phyloP scores from a whole-genome alignment of 2,888 invertebrate species.

The Amaurobius ferox region DNA sequence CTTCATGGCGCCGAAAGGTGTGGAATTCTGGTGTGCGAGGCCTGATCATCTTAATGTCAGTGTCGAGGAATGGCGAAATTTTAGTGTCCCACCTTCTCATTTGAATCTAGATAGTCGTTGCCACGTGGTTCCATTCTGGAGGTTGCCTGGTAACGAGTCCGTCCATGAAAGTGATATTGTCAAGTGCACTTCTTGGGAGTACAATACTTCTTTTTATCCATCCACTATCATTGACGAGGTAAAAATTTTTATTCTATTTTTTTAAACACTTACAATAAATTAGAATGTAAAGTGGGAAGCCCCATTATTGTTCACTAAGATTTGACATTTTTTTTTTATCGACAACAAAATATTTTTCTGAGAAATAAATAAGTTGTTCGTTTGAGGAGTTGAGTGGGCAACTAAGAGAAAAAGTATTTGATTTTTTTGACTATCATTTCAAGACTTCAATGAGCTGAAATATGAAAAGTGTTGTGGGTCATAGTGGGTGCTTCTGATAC shows the following conservation, averaged over 20 bases:
- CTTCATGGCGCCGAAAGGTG: constrained; percentile 84
- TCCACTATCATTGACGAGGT: constrained; percentile 73
- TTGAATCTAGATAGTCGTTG: constrained; percentile 33
- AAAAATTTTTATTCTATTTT: background rate
- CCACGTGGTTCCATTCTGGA: constrained; percentile 43
- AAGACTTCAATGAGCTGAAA: too few relatives aligned
- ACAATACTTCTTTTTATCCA: constrained; percentile 65
- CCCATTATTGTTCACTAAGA: too few relatives aligned
- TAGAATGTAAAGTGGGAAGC: too few relatives aligned
- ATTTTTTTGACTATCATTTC: too few relatives aligned
- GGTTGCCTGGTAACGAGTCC: constrained; percentile 25
- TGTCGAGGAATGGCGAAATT: constrained; percentile 37
- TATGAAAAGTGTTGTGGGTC: too few relatives aligned
- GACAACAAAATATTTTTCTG: too few relatives aligned
- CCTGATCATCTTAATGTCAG: constrained; percentile 78
- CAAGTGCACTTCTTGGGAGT: constrained; percentile 64
- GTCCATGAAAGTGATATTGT: constrained; percentile 36
- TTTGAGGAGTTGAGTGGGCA: too few relatives aligned
- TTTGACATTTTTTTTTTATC: too few relatives aligned
- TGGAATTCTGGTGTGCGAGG: constrained; percentile 82
- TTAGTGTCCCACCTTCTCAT: constrained; percentile 14
- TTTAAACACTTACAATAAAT: background rate
- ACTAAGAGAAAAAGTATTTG: too few relatives aligned
- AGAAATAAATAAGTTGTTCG: too few relatives aligned
- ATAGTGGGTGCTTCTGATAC: too few relatives aligned